Percentiles rank a stretch among this genome's conserved stretches.
Evolutionary conservation across 1,140 invertebrate genomes (phyloP).

Genomic region (Apis mellifera): Amel_HAv3.1 CM009933.2:7610001-7610500

Average conservation of each 20-base stretch:
- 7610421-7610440: slow-evolving; percentile 45
- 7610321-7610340: slow-evolving; percentile 41
- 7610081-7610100: slow-evolving; percentile 69
- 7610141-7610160: background rate
- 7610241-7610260: slow-evolving; percentile 14
- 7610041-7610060: slow-evolving; percentile 68
- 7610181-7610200: slow-evolving; percentile 54
- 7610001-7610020: background rate
- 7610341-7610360: slow-evolving; percentile 33
- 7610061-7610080: slow-evolving; percentile 69
- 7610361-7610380: slow-evolving; percentile 27
- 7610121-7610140: slow-evolving; percentile 55
- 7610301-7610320: background rate
- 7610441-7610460: background rate
- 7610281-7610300: background rate
- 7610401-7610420: slow-evolving; percentile 42
- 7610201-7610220: slow-evolving; percentile 52
- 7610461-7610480: background rate
- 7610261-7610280: background rate
- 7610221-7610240: slow-evolving; percentile 46
- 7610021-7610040: slow-evolving; percentile 54
- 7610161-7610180: slow-evolving; percentile 42
- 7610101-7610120: slow-evolving; percentile 65
- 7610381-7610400: slow-evolving; percentile 36
- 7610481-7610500: background rate